Evolutionary conservation across 2,888 invertebrate genomes (phyloP), one percentile per base, ranked within the genome.

Genomic region (Malacosoma neustria): DNA sequence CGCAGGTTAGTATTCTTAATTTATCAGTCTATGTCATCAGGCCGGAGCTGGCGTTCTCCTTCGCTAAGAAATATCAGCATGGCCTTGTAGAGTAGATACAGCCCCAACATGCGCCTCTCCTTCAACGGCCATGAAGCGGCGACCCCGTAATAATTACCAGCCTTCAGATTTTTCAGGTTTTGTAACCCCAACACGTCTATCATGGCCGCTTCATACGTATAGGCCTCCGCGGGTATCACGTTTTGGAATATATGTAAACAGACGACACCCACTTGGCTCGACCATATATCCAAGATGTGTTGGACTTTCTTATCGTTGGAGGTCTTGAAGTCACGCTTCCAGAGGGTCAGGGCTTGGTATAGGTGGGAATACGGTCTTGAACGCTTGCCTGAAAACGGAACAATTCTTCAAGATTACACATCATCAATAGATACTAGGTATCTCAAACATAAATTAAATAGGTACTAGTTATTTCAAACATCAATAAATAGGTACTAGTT

Each of bases 191-290:
- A 69, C 0, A 96, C 95, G 54, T 95, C 95, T 11, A 99, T 97
- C 89, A 99, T 97, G 6, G 95, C 91, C 0, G 98, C 98, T 72
- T 99, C 99, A 45, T 98, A 87, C 0, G 97, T 96, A 51, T 93
- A 95, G 0, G 99, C 98, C 70, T 99, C 99, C 0, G 92, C 94
- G 0, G 96, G 93, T 34, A 95, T 92, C 1, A 93, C 91, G 69
- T 97, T 96, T 57, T 96, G 96, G 67, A 96, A 98, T 32, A 97
- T 89, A 55, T 96, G 95, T 1, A 98, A 81, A 39, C 97, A 96
- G 1, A 98, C 90, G 0, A 99, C 97, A 1, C 98, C 98, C 9
- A 89, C 82, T 37, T 91, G 91, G 47, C 88, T 87, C 0, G 89
- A 86, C 98, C 98, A 99, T 45, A 99, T 95, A 54, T 94, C 91